A percentile compares a stretch with the other conserved stretches of the same genome.
phyloP scores from a whole-genome alignment of 2,888 invertebrate genomes.

The Drosophila antonietae region DNA sequence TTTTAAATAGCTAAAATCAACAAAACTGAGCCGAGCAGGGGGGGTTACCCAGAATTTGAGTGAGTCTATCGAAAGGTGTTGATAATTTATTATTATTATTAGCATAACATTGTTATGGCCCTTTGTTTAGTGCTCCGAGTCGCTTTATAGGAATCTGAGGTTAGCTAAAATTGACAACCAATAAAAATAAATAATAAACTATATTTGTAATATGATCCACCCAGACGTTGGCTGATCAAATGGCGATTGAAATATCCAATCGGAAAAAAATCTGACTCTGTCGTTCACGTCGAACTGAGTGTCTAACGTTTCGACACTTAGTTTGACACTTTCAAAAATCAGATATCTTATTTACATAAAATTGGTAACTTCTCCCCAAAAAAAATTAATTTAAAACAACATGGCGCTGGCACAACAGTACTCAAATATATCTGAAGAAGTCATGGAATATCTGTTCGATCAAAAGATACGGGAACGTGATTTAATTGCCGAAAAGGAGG shows the following conservation, averaged over 20 bases:
- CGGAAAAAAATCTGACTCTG: neutral
- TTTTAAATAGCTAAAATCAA: slow-evolving; percentile 50
- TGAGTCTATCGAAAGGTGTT: slow-evolving; percentile 55
- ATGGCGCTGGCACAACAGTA: slow-evolving; percentile 27
- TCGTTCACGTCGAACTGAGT: neutral
- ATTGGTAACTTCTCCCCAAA: neutral
- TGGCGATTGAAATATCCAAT: neutral
- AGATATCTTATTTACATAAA: slow-evolving; percentile 12
- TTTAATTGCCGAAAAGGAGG: slow-evolving; percentile 44
- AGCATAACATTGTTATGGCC: slow-evolving; percentile 58
- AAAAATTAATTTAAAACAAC: neutral
- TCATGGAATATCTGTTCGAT: slow-evolving; percentile 53
- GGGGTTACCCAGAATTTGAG: slow-evolving; percentile 19
- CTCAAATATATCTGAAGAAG: slow-evolving; percentile 51
- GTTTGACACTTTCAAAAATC: slow-evolving; percentile 16
- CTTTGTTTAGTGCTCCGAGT: slow-evolving; percentile 42
- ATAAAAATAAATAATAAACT: slow-evolving; percentile 26
- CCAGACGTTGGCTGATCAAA: slow-evolving; percentile 1
- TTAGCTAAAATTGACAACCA: slow-evolving; percentile 8
- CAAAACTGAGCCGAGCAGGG: slow-evolving; percentile 16
- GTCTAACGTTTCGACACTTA: slow-evolving; percentile 3
- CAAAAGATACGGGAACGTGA: slow-evolving; percentile 58
- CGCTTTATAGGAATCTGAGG: slow-evolving; percentile 25
- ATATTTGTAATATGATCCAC: slow-evolving; percentile 18
- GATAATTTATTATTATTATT: slow-evolving; percentile 75